Base-by-base conservation (phyloP, 2,888 invertebrate genomes). In the Aproaerema taeniolella region DNA sequence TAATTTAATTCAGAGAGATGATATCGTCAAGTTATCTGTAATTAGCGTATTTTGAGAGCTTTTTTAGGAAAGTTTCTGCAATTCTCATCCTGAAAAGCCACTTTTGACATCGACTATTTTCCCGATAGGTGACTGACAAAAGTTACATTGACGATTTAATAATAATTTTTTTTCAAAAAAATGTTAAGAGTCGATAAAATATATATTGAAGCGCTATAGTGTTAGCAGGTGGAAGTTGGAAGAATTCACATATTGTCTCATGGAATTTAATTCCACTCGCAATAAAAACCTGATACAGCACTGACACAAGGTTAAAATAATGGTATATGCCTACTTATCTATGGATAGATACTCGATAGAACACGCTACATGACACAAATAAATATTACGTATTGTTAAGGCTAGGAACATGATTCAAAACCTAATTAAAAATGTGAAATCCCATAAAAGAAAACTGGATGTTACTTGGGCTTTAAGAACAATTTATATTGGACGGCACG, bases 401-500 rank as follows among this genome's bases (percentile, higher is more conserved):
- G 66, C 66, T 76, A 79, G 78, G 76, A 78, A 77, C 77, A 71
- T 61, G 53, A 43, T 53, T 50, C 49, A 55, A 61, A n/a, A 66
- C 50, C 52, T 61, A 61, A 45, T 41, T 48, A 46, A 44, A 45
- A 40, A 41, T 30, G 38, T 34, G 20, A 34, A 42, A 42, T 33
- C 12, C 24, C 15, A 9, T n/a, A 26, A 17, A 10, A 35, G 10
- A 25, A 31, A 31, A 11, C 8, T 15, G 26, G 35, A 24, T 41
- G 31, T 35, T 35, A 26, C 20, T 30, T 34, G 35, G 39, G 39
- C 14, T 39, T 38, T 56, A 47, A 47, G 53, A 52, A 49, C 53
- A 52, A 53, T 55, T 53, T 46, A 56, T 62, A 61, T 47, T 74
- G 81, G 83, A 83, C 81, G 82, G 83, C 75, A 69, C 67, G 63